phyloP scores from a whole-genome alignment of 2,113 vertebrate genomes.

The Microtus oregoni region DNA sequence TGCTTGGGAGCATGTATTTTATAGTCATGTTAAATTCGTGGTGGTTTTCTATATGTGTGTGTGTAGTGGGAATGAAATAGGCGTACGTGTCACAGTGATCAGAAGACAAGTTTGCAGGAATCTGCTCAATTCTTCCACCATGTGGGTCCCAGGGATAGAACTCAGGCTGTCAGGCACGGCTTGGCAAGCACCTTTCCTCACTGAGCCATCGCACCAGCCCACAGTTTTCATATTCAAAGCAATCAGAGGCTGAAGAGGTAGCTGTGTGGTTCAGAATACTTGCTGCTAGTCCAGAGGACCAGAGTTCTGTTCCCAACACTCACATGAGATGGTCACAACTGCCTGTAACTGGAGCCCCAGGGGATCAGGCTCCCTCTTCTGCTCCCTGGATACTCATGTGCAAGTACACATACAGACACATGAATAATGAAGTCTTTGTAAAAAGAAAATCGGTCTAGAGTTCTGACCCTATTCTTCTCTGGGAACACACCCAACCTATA shows the following conservation, averaged over 20 bases:
- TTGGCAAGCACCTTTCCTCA: neutral
- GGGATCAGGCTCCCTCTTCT: neutral
- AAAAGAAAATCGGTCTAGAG: neutral
- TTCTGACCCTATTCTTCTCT: neutral
- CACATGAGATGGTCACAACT: neutral
- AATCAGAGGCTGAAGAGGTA: neutral
- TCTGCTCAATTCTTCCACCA: neutral
- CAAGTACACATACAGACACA: neutral
- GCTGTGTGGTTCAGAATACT: neutral
- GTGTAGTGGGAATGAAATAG: no score
- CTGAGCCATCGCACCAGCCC: neutral
- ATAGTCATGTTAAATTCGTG: neutral
- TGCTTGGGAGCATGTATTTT: neutral
- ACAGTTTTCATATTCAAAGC: neutral
- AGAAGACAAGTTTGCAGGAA: neutral
- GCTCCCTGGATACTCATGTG: neutral
- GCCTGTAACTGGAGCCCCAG: neutral
- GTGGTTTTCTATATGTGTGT: neutral
- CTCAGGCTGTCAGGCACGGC: neutral
- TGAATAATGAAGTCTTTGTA: neutral
- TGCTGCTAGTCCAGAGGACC: neutral
- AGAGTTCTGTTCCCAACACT: neutral
- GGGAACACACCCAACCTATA: neutral
- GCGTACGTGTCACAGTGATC: neutral
- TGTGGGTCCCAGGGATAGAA: neutral